Percentiles rank a stretch among this genome's conserved stretches.
These are phyloP conservation scores for Zapus hudsonius DNA, from an alignment of 2,113 vertebrate genomes.

Conservation along the genomic window DNA sequence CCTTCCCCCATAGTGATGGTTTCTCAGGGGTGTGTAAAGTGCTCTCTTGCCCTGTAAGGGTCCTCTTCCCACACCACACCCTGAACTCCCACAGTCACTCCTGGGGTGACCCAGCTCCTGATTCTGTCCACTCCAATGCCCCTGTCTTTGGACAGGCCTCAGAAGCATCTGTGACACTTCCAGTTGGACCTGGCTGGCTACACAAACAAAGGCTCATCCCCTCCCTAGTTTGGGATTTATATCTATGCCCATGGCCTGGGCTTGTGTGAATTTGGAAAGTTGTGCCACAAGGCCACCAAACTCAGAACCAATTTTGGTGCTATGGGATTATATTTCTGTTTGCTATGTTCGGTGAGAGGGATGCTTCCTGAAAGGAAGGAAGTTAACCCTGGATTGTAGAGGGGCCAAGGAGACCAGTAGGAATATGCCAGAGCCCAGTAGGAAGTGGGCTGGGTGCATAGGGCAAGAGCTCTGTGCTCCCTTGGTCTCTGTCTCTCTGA, in stretches of 20 bases:
- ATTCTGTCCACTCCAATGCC: neutral
- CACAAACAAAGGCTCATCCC: neutral
- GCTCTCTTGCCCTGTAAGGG: neutral
- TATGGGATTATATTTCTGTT: too few relatives aligned
- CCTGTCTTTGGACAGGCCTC: neutral
- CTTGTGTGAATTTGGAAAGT: neutral
- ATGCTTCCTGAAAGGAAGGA: neutral
- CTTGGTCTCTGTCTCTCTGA: too few relatives aligned
- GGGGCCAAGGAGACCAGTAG: neutral
- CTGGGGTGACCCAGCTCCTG: neutral
- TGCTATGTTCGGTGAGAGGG: neutral
- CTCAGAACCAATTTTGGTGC: neutral
- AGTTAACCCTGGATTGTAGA: neutral
- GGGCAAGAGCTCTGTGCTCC: too few relatives aligned
- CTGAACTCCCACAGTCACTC: neutral
- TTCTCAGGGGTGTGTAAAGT: neutral
- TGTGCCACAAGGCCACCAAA: neutral
- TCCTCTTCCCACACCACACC: neutral
- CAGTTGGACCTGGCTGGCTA: neutral
- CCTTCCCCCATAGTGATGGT: neutral
- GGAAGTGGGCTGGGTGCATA: too few relatives aligned
- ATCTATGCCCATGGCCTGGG: neutral
- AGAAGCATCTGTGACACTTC: neutral
- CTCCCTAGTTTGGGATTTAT: neutral
- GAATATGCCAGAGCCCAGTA: neutral